Evolutionary conservation across 2,797 vertebrate species (phyloP).

Genomic region (Hypotaenidia okinawae): DNA sequence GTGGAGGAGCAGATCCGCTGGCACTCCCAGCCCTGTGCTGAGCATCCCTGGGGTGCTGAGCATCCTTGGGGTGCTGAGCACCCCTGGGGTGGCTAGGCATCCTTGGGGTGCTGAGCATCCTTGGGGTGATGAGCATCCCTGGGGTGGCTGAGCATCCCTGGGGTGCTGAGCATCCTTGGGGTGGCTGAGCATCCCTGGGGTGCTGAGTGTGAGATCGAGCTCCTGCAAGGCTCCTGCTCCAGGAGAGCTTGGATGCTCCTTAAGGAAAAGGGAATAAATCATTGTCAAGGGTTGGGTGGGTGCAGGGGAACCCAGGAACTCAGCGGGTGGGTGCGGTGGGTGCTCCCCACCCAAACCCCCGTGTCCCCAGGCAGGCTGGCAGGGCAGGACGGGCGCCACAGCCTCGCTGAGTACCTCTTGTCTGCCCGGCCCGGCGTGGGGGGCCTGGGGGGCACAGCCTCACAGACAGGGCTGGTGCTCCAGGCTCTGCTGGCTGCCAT

Average conservation of each 20-base stretch:
- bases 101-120: no score
- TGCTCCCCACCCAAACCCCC: rapidly evolving
- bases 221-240: no score
- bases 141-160: no score
- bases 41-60: no score
- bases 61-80: no score
- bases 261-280: no score
- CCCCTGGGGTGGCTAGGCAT: no score
- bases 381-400: not conserved
- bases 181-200: no score
- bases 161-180: no score
- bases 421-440: conserved; percentile 81
- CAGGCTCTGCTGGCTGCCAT: conserved; percentile 82
- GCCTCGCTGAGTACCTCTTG: conserved; percentile 84
- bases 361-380: conserved; percentile 74
- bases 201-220: no score
- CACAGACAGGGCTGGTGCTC: conserved; percentile 80
- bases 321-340: not conserved
- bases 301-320: rapidly evolving
- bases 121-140: no score
- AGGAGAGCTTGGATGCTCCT: not conserved
- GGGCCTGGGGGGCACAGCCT: conserved; percentile 82
- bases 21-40: not conserved
- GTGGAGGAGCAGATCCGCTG: no score
- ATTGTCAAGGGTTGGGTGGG: not conserved